phyloP scores from a whole-genome alignment of 2,888 invertebrate genomes.

The Cerastis rubricosa region DNA sequence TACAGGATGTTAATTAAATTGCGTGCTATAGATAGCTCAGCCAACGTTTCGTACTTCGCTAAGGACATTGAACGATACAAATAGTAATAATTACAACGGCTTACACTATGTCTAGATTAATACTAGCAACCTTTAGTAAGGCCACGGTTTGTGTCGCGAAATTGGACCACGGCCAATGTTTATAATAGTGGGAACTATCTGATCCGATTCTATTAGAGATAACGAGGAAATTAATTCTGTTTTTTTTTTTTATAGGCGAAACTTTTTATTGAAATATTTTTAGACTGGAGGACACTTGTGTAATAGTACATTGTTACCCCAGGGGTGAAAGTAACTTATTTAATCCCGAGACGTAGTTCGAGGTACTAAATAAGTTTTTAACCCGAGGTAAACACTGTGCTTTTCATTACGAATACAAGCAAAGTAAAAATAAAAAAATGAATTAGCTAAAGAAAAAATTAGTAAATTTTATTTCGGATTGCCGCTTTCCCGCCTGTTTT shows the following conservation, averaged over 20 bases:
- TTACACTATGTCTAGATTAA: conserved; percentile 78
- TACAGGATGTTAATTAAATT: not conserved
- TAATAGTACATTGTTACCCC: too few species aligned
- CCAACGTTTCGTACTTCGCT: conserved; percentile 8
- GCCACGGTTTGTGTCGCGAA: conserved; percentile 85
- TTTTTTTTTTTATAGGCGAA: conserved; percentile 51
- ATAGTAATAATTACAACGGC: conserved; percentile 66
- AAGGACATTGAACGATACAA: conserved; percentile 55
- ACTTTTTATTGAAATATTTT: conserved; percentile 19
- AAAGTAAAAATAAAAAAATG: too few species aligned
- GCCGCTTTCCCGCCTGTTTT: too few species aligned
- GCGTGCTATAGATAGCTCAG: too few species aligned
- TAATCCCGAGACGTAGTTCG: too few species aligned
- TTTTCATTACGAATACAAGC: too few species aligned
- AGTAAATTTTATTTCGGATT: too few species aligned
- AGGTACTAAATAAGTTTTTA: too few species aligned
- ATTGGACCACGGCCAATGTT: conserved; percentile 83
- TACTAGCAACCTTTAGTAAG: conserved; percentile 86
- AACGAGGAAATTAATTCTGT: conserved; percentile 60
- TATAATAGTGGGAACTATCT: conserved; percentile 71
- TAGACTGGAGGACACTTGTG: not conserved
- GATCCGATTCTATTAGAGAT: conserved; percentile 71
- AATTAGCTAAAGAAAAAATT: too few species aligned
- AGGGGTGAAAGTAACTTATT: too few species aligned
- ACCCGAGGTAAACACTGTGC: too few species aligned